These are phyloP conservation scores for Sarcophaga caerulescens DNA, from an alignment of 2,888 invertebrate species.

Conservation along the genomic window DNA sequence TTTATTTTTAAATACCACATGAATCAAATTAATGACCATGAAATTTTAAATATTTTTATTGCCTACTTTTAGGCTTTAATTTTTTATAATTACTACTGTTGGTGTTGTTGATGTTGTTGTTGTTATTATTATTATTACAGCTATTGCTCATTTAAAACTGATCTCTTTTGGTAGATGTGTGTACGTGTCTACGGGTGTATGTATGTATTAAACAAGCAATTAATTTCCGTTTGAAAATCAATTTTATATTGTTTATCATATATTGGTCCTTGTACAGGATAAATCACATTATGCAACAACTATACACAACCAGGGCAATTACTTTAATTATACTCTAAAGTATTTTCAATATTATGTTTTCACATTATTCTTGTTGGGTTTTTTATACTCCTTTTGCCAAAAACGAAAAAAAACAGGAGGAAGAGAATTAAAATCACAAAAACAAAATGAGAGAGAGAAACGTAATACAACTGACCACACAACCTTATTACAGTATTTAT, in stretches of 20 bases:
- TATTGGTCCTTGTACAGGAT: slow-evolving; percentile 50
- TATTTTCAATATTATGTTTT: slow-evolving; percentile 58
- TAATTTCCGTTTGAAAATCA: slow-evolving; percentile 66
- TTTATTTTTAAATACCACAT: not conserved
- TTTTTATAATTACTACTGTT: slow-evolving; percentile 3
- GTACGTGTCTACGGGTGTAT: too few relatives aligned
- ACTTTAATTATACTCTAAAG: slow-evolving; percentile 69
- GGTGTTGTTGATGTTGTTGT: not conserved
- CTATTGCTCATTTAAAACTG: slow-evolving; percentile 27
- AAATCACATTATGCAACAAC: slow-evolving; percentile 57
- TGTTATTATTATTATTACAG: slow-evolving; percentile 7
- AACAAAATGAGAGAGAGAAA: too few relatives aligned
- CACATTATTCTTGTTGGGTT: not conserved
- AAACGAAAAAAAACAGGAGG: not conserved
- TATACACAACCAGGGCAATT: slow-evolving; percentile 63
- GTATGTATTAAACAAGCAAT: slow-evolving; percentile 46
- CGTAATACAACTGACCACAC: slow-evolving; percentile 60
- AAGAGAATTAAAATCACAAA: too few relatives aligned
- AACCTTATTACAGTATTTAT: slow-evolving; percentile 61
- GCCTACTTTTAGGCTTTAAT: slow-evolving; percentile 40
- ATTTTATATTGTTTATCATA: slow-evolving; percentile 60
- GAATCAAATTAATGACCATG: slow-evolving; percentile 41
- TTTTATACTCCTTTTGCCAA: not conserved
- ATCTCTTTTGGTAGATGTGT: not conserved
- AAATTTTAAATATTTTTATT: slow-evolving; percentile 51